Conservation (phyloP, 2,888 invertebrate species). For the Latrodectus elegans region DNA sequence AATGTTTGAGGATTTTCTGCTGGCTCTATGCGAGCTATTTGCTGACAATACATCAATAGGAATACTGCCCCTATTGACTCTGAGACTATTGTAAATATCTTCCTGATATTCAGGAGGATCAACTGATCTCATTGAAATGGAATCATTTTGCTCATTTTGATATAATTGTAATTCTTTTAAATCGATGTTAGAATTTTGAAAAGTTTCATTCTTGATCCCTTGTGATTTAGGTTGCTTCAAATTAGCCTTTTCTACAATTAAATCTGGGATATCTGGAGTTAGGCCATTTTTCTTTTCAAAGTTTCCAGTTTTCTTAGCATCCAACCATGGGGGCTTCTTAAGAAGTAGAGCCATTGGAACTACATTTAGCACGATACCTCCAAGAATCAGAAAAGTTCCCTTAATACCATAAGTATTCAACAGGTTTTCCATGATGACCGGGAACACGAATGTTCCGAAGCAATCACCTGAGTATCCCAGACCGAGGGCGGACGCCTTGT, state of each 20-base stretch:
- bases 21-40: slow-evolving; percentile 1
- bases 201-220: slow-evolving; percentile 24
- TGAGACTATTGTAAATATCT: not conserved
- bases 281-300: not conserved
- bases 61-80: not conserved
- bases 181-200: slow-evolving; percentile 2
- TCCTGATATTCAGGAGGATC: not conserved
- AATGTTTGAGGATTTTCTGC: slow-evolving; percentile 11
- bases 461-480: slow-evolving; percentile 70
- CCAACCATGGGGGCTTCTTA: slow-evolving; percentile 48
- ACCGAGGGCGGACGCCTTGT: slow-evolving; percentile 69
- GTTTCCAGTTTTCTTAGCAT: not conserved
- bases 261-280: not conserved
- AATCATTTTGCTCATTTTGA: not conserved
- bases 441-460: slow-evolving; percentile 70
- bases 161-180: not conserved
- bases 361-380: slow-evolving; percentile 67
- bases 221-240: not conserved
- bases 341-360: slow-evolving; percentile 57
- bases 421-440: slow-evolving; percentile 65
- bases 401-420: slow-evolving; percentile 57
- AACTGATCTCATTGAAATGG: not conserved
- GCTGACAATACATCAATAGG: not conserved
- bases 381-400: slow-evolving; percentile 68
- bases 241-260: not conserved